These are phyloP conservation scores for Mormyrops boulengeri DNA, from an alignment of 2,797 vertebrate species.

Conservation along the genomic window DNA sequence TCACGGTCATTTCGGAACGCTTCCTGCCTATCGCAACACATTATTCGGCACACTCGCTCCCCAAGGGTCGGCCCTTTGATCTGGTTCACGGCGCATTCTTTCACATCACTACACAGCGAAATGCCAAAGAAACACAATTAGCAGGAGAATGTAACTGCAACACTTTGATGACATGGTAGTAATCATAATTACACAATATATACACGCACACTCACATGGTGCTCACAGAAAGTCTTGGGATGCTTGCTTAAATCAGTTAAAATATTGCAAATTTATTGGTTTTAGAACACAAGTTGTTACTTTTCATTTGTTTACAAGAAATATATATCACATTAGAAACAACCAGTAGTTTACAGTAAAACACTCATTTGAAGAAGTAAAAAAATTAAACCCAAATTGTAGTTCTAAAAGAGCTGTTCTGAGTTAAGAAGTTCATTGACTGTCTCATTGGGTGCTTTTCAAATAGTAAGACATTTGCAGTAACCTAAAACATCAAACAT, in stretches of 20 bases:
- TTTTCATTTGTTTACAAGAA: neutral
- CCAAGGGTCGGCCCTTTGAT: neutral
- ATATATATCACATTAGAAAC: neutral
- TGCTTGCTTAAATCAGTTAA: neutral
- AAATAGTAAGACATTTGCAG: neutral
- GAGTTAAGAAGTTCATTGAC: neutral
- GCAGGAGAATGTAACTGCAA: neutral
- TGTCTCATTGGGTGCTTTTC: neutral
- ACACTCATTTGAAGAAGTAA: neutral
- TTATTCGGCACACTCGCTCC: neutral
- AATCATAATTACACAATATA: neutral
- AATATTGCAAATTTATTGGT: neutral
- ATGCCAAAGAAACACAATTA: neutral
- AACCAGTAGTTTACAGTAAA: neutral
- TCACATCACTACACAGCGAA: neutral
- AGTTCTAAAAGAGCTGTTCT: neutral
- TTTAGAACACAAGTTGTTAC: neutral
- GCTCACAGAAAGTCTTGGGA: neutral
- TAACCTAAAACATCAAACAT: neutral
- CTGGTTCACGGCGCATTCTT: neutral
- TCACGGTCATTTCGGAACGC: conserved; percentile 1
- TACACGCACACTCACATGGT: neutral
- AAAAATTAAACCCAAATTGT: neutral
- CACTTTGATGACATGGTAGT: neutral
- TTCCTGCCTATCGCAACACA: neutral